Base-by-base conservation (phyloP, 2,888 invertebrate species). In the Mythimna ferrago region DNA sequence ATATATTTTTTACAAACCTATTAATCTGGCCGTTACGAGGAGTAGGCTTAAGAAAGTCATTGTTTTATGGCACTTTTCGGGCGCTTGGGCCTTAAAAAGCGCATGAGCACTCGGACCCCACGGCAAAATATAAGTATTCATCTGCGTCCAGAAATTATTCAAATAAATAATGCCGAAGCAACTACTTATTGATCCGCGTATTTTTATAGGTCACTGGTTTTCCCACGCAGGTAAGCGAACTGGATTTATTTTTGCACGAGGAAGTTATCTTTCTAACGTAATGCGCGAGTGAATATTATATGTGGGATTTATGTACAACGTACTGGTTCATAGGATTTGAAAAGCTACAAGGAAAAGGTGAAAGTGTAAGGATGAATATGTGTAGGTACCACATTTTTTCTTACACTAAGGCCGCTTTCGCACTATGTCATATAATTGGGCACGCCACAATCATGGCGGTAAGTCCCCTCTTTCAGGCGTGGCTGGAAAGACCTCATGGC, bases 181-280 rank as follows among this genome's bases (percentile, higher is more conserved):
- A 32, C 16, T 57, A 57, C 32, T 71, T 76, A 85, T 77, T 66
- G 79, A 85, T 85, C 80, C 75, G 60, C 64, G 65, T 70, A 54
- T 70, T 69, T 85, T 73, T 83, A 71, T 81, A 69, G 85, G 85
- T 83, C 83, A 85, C 72, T 79, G 81, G 32, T 51, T 82, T 74
- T 79, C 66, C 70, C 78, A 69, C 81, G 74, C 66, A 70, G 71
- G 62, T 85, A 63, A 68, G 76, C 61, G 70, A 83, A 76, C 78
- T 78, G 71, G 60, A 85, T 83, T 83, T 79, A 79, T 81, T 78
- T 81, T 65, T 85, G 62, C 66, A 66, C 61, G 68, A 35, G 60
- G 67, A 67, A 68, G 74, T 73, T 82, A 84, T 80, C 83, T 85
- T 74, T 73, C 38, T 53, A 48, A 76, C 60, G 57, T 80, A 70